Percentiles rank a stretch among this genome's conserved stretches.
These are phyloP conservation scores for Vulpes ferrilata DNA, from an alignment of 2,113 vertebrate species.

Conservation along the genomic window DNA sequence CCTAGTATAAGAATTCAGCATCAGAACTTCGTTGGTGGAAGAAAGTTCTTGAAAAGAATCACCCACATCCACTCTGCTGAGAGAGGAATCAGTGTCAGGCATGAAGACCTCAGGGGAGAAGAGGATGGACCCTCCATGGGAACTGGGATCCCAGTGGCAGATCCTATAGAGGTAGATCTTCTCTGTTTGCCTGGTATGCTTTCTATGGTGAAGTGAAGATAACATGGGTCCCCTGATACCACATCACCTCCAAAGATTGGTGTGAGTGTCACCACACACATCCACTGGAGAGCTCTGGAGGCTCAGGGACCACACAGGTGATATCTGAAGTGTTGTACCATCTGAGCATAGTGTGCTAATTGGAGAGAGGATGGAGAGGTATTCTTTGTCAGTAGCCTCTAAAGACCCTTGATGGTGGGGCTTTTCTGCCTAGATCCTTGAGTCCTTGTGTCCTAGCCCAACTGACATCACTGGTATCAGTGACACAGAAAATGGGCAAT, in stretches of 20 bases:
- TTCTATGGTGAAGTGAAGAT: not conserved
- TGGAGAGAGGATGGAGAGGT: not conserved
- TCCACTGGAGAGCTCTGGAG: not conserved
- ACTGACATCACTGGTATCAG: not conserved
- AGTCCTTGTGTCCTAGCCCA: not conserved
- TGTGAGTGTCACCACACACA: rapidly evolving
- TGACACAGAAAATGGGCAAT: not conserved
- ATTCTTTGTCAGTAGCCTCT: not conserved
- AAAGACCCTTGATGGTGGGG: not conserved
- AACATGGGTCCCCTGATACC: not conserved
- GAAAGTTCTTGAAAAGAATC: not conserved
- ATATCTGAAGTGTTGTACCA: not conserved
- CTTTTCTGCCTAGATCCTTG: not conserved
- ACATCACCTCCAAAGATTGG: rapidly evolving
- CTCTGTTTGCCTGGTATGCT: not conserved
- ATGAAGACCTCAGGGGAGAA: rapidly evolving
- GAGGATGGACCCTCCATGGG: not conserved
- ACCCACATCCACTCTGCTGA: not conserved
- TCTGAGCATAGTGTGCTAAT: not conserved
- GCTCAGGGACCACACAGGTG: not conserved
- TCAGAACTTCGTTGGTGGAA: not conserved
- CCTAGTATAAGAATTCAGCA: not conserved
- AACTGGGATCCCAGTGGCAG: not conserved
- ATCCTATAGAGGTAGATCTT: not conserved
- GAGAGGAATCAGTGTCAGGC: not conserved